These are phyloP conservation scores for Lucilia sericata DNA, from an alignment of 1,140 invertebrate genomes.

Conservation along the genomic window DNA sequence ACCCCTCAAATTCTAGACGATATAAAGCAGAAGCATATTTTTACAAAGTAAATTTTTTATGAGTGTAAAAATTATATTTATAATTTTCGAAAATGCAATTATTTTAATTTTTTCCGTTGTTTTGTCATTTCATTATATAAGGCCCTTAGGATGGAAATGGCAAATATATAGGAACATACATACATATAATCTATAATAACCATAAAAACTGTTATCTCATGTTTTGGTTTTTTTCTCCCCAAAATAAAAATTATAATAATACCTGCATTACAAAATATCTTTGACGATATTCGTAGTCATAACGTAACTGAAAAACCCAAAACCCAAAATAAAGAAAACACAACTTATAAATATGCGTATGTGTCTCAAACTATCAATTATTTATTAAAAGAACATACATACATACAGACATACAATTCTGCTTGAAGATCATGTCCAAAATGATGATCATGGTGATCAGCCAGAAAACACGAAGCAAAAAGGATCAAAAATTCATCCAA, in stretches of 20 bases:
- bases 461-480: slow-evolving; percentile 31
- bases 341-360: slow-evolving; percentile 22
- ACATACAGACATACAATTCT: no score
- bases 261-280: slow-evolving; percentile 15
- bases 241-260: slow-evolving; percentile 41
- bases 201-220: slow-evolving; percentile 38
- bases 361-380: slow-evolving; percentile 40
- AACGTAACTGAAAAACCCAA: neutral
- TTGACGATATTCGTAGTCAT: neutral
- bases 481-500: slow-evolving; percentile 41
- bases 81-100: no score
- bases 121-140: no score
- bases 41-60: no score
- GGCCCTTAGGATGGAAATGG: neutral
- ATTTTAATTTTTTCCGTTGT: no score
- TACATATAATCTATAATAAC: slow-evolving; percentile 26
- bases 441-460: slow-evolving; percentile 41
- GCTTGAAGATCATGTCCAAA: slow-evolving; percentile 25
- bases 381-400: neutral
- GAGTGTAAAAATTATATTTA: no score
- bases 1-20: no score
- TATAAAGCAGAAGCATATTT: no score
- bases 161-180: neutral
- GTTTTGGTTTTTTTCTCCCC: neutral
- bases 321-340: neutral